These are phyloP conservation scores for Gari tellinella DNA, from an alignment of 2,888 invertebrate genomes.

Conservation along the genomic window DNA sequence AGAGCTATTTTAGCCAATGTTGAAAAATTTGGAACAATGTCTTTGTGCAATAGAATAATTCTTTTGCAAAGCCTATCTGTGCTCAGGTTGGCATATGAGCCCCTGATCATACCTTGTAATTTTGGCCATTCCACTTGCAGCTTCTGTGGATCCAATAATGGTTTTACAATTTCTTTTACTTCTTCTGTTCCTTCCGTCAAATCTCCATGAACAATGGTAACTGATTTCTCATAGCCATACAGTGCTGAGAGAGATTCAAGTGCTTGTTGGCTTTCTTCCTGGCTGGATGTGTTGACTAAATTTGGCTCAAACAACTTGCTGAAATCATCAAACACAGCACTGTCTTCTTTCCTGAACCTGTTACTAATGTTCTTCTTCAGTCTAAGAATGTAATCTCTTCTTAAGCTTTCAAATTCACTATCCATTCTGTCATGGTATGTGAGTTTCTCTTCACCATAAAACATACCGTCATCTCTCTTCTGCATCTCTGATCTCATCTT, in stretches of 20 bases:
- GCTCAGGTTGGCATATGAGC: constrained; percentile 14
- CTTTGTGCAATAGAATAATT: constrained; percentile 18
- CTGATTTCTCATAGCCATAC: constrained; percentile 31
- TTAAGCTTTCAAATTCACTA: constrained; percentile 22
- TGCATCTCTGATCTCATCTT: constrained; percentile 20
- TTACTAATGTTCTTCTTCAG: constrained; percentile 36
- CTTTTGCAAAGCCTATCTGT: constrained; percentile 13
- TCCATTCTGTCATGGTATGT: constrained; percentile 22
- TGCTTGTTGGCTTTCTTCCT: constrained; percentile 5
- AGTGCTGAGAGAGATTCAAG: constrained; percentile 20
- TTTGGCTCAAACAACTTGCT: constrained; percentile 33
- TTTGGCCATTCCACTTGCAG: constrained; percentile 40
- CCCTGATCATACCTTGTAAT: constrained; percentile 31
- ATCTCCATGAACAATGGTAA: constrained; percentile 19
- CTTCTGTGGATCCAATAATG: constrained; percentile 19
- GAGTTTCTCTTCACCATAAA: constrained; percentile 1
- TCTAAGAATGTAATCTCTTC: constrained; percentile 9
- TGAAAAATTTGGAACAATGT: constrained; percentile 15
- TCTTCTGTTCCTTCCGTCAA: constrained; percentile 17
- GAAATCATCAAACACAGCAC: constrained; percentile 24
- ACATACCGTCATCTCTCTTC: constrained; percentile 3
- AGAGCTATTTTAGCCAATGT: constrained; percentile 27
- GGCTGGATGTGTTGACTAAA: background rate
- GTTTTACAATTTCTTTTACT: background rate
- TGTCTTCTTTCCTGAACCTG: constrained; percentile 30